Conservation (phyloP, 2,888 invertebrate species). For the Aporophyla nigra region DNA sequence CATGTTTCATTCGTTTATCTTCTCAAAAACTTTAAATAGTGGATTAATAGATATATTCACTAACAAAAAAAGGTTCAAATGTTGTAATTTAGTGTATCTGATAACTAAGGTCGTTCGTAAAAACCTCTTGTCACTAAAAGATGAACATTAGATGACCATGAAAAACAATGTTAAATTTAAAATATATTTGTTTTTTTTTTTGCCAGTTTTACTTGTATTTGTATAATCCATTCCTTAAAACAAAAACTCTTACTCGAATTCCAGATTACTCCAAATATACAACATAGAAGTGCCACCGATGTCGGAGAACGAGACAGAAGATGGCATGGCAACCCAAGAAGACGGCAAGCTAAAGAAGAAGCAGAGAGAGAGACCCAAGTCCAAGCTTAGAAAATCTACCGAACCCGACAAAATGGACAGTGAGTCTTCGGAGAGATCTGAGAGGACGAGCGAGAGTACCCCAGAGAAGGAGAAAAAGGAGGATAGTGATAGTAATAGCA, state of each 20-base stretch:
- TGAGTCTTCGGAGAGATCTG: slow-evolving; percentile 83
- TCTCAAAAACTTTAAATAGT: background rate
- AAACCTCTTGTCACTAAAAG: background rate
- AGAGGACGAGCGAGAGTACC: slow-evolving; percentile 81
- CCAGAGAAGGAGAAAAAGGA: slow-evolving; percentile 80
- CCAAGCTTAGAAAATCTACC: slow-evolving; percentile 83
- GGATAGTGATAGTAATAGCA: slow-evolving; percentile 66
- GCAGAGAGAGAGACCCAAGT: slow-evolving; percentile 79
- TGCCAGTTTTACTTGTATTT: background rate
- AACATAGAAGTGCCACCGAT: slow-evolving; percentile 93
- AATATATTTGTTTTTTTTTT: too few species aligned
- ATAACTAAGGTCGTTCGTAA: background rate
- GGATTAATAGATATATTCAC: background rate
- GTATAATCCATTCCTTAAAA: background rate
- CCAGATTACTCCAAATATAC: slow-evolving; percentile 94
- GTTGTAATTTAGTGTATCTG: background rate
- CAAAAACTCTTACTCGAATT: slow-evolving; percentile 10
- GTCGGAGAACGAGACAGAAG: slow-evolving; percentile 87
- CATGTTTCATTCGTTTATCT: background rate
- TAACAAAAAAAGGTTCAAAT: background rate
- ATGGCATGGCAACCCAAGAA: slow-evolving; percentile 70
- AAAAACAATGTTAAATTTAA: background rate
- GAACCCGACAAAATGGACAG: slow-evolving; percentile 82
- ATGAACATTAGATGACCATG: background rate
- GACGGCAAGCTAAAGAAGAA: slow-evolving; percentile 86